Evolutionary conservation across 2,888 invertebrate genomes (phyloP).

Genomic region (Kryphioiulus occultus): DNA sequence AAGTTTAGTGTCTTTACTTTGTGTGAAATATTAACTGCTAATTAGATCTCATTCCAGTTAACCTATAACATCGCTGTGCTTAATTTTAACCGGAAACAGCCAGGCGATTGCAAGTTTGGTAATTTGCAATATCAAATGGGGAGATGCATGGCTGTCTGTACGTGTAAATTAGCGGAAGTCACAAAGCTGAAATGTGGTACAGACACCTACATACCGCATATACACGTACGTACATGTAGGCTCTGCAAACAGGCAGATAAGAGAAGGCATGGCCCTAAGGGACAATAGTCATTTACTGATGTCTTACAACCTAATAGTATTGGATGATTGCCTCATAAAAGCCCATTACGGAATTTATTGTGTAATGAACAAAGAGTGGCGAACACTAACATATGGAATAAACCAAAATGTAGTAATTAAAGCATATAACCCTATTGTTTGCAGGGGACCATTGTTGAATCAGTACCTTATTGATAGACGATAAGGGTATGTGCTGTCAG

Average conservation of each 20-base stretch:
- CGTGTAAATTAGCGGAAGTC: neutral
- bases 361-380: neutral
- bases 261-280: neutral
- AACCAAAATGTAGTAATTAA: too few species aligned
- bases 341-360: neutral
- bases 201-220: too few species aligned
- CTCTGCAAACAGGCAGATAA: neutral
- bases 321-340: neutral
- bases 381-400: conserved; percentile 44
- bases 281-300: neutral
- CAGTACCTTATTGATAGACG: too few species aligned
- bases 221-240: too few species aligned
- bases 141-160: neutral
- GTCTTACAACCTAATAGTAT: neutral
- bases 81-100: neutral
- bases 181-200: neutral
- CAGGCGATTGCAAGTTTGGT: neutral
- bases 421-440: too few species aligned
- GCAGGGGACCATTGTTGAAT: too few species aligned
- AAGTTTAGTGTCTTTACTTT: too few species aligned
- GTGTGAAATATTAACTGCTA: neutral
- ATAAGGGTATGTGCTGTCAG: too few species aligned
- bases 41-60: neutral
- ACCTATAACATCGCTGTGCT: neutral
- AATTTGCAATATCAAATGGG: neutral